Evolutionary conservation across 2,888 invertebrate genomes (phyloP), one percentile per base, ranked within the genome.

Genomic region (Julus scandinavius): DNA sequence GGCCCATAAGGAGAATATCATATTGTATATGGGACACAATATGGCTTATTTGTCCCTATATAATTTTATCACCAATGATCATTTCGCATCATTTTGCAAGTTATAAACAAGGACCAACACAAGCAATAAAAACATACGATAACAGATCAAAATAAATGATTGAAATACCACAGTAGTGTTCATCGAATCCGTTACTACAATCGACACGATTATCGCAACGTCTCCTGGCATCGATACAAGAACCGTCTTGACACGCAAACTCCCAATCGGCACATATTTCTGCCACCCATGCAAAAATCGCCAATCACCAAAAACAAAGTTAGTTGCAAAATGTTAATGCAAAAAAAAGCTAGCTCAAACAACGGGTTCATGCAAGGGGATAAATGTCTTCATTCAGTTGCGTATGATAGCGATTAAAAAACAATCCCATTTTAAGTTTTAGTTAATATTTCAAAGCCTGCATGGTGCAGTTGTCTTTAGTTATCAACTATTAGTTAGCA

Each of bases 121-220:
- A 63, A 63, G n/a, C 63, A 63, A 0, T 6, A 63, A 63, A 63
- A n/a, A 63, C 54, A 13, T 7, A 54, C 9, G 13, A 54, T 15
- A 54, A 54, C 2, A 54, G n/a, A n/a, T n/a, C n/a, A 7, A n/a
- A 80, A 80, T 38, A 80, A 38, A 80, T 80, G 6, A 80, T 38
- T 15, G 29, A 80, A 80, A 80, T 80, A 80, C 80, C 80, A 80
- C 80, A 80, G 15, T 90, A 89, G 92, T 95, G 96, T 92, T 96
- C 94, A 38, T 88, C 89, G 15, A 91, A 89, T 50, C 92, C 92
- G 92, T 96, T 93, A 92, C 96, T 95, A 89, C 94, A 92, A 91
- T 93, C 94, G 91, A 94, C 93, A 89, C 92, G 92, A 91, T 93
- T 92, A 92, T 95, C 94, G 92, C 96, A 96, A 90, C 93, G 93